Evolutionary conservation across 1,140 invertebrate genomes (phyloP), one percentile per base, ranked within the genome.

Genomic region (Theocolax elegans): DNA sequence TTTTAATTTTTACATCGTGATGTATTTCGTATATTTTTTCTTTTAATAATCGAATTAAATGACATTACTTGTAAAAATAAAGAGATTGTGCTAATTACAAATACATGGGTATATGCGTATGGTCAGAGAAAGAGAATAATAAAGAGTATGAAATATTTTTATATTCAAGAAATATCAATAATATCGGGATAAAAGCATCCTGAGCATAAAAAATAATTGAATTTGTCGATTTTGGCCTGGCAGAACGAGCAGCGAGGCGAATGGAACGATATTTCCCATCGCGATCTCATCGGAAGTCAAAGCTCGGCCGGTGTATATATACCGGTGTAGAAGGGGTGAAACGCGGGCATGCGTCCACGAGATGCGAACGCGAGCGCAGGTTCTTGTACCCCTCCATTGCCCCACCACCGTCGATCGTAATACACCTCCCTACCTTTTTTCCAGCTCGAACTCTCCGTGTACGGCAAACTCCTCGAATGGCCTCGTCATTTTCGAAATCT

Each of bases 301-400:
- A 80, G 74, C 76, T 35, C 31, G 4, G 31, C 4, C 4, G 31
- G 10, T 35, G 31, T 35, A 35, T 35, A 35, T 35, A 35, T 35
- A 35, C 31, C 10, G 54, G 72, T 67, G 72, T 74, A 70, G 79
- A 73, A 77, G 74, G 75, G 76, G 70, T 72, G 76, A 75, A 10
- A 59, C 48, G 67, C 67, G 79, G 74, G 77, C 79, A 81, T 85
- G 83, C 84, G 82, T 83, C 75, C 62, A 72, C 49, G 75, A 75
- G 74, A 76, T 77, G 66, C 75, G 73, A 78, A 79, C 77, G 80
- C 67, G 72, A 67, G 83, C 83, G 81, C 83, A 84, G 80, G 82
- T 81, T 83, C 77, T 79, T 75, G 19, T 17, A 19, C 49, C 67
- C 58, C 59, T 35, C 15, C 23, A 23, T 25, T 10, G 74, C 78